Evolutionary conservation across 2,888 invertebrate genomes (phyloP), one percentile per base, ranked within the genome.

Genomic region (Timema cristinae): DNA sequence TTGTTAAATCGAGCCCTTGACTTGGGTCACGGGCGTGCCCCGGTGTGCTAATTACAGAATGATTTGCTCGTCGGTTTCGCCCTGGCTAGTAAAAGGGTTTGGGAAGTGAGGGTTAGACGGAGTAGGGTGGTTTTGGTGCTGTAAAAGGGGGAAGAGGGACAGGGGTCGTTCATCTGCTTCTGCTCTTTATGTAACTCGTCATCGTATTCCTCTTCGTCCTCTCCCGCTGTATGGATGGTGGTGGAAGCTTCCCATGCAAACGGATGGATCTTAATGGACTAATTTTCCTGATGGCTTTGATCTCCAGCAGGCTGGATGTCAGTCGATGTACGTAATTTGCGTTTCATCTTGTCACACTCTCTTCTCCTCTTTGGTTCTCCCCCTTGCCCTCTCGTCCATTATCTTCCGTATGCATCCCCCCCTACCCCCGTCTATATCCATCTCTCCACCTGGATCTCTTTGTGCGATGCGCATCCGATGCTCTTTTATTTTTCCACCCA

Each of bases 191-290:
- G 32, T 32, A 32, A 32, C 32, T 32, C 32, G 32, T 32, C 32
- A 32, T 32, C 32, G 32, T 48, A 50, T 49, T 8, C 51, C 63
- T 63, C 63, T 47, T 63, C 63, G 32, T 6, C 50, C 48, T 52
- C 54, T 51, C 32, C 68, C 47, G 16, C 54, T 52, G 50, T n/a
- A 54, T 52, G 15, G 47, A 32, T 47, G 54, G 47, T n/a, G 59
- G 56, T 49, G 59, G 56, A 15, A 13, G 50, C 50, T 49, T 52
- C 69, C 69, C 48, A 56, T 50, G 59, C 69, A 69, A 50, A 50
- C 73, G 70, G 70, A 68, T 67, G 70, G 68, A 70, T 73, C 73
- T 74, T 74, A 74, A 74, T 74, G 74, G 74, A 74, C 73, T 74
- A 71, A 74, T 71, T 70, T 67, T 67, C 69, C 61, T 73, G 74